Conservation (phyloP, 2,888 invertebrate genomes). For the Rhagophthalmus giganteus region DNA sequence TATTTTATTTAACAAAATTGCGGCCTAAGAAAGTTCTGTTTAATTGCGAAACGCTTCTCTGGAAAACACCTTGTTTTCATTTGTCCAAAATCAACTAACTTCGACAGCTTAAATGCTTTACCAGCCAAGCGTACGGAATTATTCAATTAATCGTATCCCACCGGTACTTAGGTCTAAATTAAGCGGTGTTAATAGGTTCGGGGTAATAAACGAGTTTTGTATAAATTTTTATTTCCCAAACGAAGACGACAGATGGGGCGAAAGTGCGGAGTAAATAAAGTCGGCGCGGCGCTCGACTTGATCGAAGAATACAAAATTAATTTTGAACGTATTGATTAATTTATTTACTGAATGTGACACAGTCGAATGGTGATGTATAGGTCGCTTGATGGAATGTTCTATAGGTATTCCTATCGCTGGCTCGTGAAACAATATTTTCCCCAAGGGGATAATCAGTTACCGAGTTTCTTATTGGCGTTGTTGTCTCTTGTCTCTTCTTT, state of each 20-base stretch:
- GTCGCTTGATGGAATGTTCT: not conserved
- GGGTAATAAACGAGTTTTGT: too few relatives aligned
- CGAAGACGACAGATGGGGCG: not conserved
- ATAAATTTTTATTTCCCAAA: too few relatives aligned
- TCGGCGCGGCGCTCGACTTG: not conserved
- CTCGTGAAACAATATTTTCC: not conserved
- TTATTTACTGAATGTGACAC: not conserved
- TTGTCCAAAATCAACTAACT: too few relatives aligned
- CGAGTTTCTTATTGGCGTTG: slow-evolving; percentile 18
- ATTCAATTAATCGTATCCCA: too few relatives aligned
- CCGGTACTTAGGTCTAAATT: too few relatives aligned
- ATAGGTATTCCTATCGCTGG: not conserved
- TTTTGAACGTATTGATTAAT: not conserved
- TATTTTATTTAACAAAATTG: too few relatives aligned
- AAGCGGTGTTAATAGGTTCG: too few relatives aligned
- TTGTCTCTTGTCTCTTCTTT: slow-evolving; percentile 25
- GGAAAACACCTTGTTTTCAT: too few relatives aligned
- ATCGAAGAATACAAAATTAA: not conserved
- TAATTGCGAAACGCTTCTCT: too few relatives aligned
- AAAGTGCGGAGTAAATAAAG: not conserved
- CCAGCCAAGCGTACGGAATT: too few relatives aligned
- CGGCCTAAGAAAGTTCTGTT: too few relatives aligned
- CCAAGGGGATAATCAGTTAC: slow-evolving; percentile 29
- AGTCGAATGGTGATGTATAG: not conserved
- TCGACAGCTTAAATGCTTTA: too few relatives aligned